A percentile compares a stretch with the other conserved stretches of the same genome.
These are phyloP conservation scores for Arctia plantaginis DNA, from an alignment of 2,888 invertebrate genomes.

Conservation along the genomic window DNA sequence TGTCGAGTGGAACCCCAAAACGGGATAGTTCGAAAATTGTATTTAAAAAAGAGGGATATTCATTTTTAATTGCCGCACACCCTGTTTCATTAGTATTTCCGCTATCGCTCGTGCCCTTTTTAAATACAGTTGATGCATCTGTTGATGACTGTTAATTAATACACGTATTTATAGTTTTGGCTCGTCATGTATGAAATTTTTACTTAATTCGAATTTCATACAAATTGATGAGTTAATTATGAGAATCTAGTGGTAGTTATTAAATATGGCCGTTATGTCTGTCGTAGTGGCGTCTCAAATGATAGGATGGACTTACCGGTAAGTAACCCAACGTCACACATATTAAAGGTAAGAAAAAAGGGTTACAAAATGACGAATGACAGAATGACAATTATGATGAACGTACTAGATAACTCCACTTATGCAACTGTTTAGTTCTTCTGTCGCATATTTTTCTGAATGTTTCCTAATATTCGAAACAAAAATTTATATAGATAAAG, in stretches of 20 bases:
- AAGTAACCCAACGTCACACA: no score
- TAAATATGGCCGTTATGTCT: not conserved
- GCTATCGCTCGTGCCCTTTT: conserved; percentile 36
- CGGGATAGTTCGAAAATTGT: conserved; percentile 58
- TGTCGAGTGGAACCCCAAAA: conserved; percentile 55
- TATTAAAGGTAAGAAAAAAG: no score
- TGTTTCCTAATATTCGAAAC: no score
- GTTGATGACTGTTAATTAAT: conserved; percentile 37
- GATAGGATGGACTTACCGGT: not conserved
- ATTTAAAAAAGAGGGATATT: conserved; percentile 60
- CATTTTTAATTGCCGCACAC: conserved; percentile 60
- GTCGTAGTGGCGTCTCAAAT: not conserved
- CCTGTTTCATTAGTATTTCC: conserved; percentile 44
- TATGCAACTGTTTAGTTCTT: no score
- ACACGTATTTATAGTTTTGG: conserved; percentile 1
- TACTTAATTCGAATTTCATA: conserved; percentile 4
- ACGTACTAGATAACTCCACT: no score
- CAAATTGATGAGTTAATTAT: conserved; percentile 3
- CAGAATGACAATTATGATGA: no score
- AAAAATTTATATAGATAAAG: not conserved
- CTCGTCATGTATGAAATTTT: not conserved
- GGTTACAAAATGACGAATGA: no score
- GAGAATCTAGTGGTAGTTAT: not conserved
- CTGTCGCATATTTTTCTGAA: no score
- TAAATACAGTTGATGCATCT: conserved; percentile 24